Percentiles rank a stretch among this genome's conserved stretches.
phyloP scores from a whole-genome alignment of 2,888 invertebrate genomes.

The Cantharis lateralis region DNA sequence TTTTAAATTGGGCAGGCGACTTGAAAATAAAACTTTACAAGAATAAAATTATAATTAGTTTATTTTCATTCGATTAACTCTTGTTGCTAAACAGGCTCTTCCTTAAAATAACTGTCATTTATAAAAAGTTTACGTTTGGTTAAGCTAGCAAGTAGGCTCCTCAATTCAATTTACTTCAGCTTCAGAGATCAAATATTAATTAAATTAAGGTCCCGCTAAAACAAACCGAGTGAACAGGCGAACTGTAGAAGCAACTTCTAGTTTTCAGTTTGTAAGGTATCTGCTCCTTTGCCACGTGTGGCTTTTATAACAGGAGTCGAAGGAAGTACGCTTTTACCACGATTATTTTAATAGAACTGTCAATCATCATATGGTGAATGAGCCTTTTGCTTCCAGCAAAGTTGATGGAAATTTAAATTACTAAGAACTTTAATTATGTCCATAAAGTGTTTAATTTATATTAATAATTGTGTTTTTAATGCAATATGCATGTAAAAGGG shows the following conservation, averaged over 20 bases:
- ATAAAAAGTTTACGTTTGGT: constrained; percentile 11
- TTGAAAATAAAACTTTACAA: background rate
- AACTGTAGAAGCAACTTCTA: constrained; percentile 9
- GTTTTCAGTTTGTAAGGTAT: constrained; percentile 13
- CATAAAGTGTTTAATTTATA: background rate
- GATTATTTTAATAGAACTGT: constrained; percentile 9
- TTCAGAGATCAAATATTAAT: constrained; percentile 22
- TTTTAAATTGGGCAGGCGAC: background rate
- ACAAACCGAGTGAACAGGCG: constrained; percentile 1
- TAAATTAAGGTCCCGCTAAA: constrained; percentile 16
- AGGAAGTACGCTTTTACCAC: constrained; percentile 2
- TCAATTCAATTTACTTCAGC: constrained; percentile 18
- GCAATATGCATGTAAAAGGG: background rate
- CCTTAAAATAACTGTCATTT: constrained; percentile 4
- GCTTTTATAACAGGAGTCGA: background rate
- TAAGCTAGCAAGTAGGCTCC: constrained; percentile 7
- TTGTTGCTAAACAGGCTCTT: constrained; percentile 2
- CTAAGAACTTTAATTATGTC: background rate
- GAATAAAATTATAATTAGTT: background rate
- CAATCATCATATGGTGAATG: constrained; percentile 2
- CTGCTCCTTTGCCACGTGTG: background rate
- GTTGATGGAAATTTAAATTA: constrained; percentile 1
- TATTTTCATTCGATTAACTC: background rate
- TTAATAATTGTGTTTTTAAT: background rate
- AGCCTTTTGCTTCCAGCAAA: background rate